Base-by-base conservation (phyloP, 2,797 vertebrate genomes). In the Stomatorhinus walkeri region DNA sequence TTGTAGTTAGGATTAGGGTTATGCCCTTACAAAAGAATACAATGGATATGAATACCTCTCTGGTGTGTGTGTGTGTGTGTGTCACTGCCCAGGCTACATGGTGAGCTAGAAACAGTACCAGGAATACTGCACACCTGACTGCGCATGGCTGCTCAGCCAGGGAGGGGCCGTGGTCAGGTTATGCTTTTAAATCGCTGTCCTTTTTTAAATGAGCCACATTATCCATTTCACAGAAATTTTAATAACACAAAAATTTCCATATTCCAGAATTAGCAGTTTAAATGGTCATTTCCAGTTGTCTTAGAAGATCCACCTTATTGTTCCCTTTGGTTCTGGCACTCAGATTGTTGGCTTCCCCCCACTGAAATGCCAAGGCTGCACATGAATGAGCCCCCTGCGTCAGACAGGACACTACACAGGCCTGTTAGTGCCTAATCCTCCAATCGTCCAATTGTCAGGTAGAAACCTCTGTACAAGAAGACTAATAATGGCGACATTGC, bases 231-330 rank as follows among this genome's bases (percentile, higher is more conserved):
- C 91, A 95, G 91, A 94, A 95, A 96, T 94, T 95, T 95, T 95
- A 95, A 95, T 91, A 92, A 94, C 24, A 95, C 12, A 83, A 36
- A 79, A 91, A 94, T 95, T 95, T 94, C 91, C 92, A 94, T 94
- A 90, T 93, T 90, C 88, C 89, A 90, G 88, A 91, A 94, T 95
- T 95, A 94, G 92, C 92, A 94, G 94, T 91, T 92, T 89, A 89
- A 89, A 89, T 94, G 40, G 92, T 90, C 91, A 91, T 93, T 93
- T 92, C 91, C 86, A 61, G 43, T 87, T 88, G 89, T 88, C 48
- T 72, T 36, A 89, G 88, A 61, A n/a, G 19, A 52, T 36, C 32
- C 32, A 0, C 8, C 48, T 89, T 85, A 88, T n/a, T 40, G 87
- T 40, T 46, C 32, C 19, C 81, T 10, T 83, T 28, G 88, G 90